Percentiles rank a stretch among this genome's conserved stretches.
phyloP scores from a whole-genome alignment of 2,888 invertebrate genomes.

The Dryadula phaetusa region DNA sequence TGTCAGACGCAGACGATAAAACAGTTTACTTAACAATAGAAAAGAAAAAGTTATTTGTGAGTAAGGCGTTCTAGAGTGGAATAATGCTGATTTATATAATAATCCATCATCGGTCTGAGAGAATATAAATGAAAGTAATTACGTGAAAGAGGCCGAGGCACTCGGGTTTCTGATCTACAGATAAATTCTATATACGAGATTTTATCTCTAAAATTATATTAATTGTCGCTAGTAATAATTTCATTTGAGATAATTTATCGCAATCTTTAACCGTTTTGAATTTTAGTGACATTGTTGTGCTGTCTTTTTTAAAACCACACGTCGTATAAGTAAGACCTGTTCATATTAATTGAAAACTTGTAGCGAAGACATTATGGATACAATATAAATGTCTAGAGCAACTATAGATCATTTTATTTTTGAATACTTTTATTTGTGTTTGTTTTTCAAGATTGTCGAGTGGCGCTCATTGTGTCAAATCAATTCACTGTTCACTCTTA shows the following conservation, averaged over 20 bases:
- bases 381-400: no score
- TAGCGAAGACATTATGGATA: no score
- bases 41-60: conserved; percentile 9
- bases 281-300: background rate
- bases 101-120: conserved; percentile 46
- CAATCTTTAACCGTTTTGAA: conserved; percentile 13
- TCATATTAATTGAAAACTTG: no score
- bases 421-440: background rate
- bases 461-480: conserved; percentile 11
- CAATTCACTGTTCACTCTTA: conserved; percentile 29
- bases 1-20: background rate
- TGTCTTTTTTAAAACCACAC: background rate
- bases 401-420: background rate
- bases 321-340: no score
- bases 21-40: conserved; percentile 14
- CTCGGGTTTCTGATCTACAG: conserved; percentile 51
- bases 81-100: conserved; percentile 23
- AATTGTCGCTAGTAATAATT: conserved; percentile 69
- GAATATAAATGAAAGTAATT: conserved; percentile 60
- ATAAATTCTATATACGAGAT: conserved; percentile 56
- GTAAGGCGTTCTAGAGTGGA: conserved; percentile 1
- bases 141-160: conserved; percentile 49
- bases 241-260: conserved; percentile 47
- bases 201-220: conserved; percentile 68
- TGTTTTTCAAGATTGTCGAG: background rate